Evolutionary conservation across 1,140 invertebrate species (phyloP).

Genomic region (Ladona fulva): DNA sequence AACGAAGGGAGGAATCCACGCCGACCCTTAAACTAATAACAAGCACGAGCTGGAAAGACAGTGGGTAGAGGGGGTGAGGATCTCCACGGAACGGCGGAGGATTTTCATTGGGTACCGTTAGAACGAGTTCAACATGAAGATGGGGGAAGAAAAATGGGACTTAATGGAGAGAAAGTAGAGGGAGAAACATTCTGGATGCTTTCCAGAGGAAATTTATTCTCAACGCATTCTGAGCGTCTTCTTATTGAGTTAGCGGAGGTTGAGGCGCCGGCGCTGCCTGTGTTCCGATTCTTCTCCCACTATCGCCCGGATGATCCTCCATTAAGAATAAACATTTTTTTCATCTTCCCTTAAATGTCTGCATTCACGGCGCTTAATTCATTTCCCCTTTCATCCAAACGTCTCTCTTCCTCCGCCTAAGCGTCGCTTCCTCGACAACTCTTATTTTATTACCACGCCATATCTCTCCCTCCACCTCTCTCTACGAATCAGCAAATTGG

Average conservation of each 20-base stretch:
- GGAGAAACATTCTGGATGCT: not conserved
- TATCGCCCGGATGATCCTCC: not conserved
- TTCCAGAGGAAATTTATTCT: not conserved
- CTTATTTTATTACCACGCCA: not conserved
- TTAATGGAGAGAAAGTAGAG: not conserved
- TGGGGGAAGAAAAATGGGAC: conserved; percentile 2
- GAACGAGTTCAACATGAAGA: conserved; percentile 5
- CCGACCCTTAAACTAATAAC: no score
- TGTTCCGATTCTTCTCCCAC: not conserved
- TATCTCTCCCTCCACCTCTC: not conserved
- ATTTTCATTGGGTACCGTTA: not conserved
- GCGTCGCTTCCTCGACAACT: not conserved
- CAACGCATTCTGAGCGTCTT: not conserved
- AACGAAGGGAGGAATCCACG: no score
- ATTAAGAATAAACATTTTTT: not conserved
- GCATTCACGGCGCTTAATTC: not conserved
- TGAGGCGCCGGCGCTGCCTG: no score
- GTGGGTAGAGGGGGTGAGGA: not conserved
- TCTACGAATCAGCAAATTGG: no score
- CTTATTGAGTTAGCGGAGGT: not conserved
- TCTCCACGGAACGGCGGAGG: not conserved
- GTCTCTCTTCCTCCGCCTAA: no score
- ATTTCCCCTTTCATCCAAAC: not conserved
- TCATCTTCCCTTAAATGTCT: not conserved
- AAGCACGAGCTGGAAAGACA: no score